Evolutionary conservation across 64 coral and sea anemone species (phyloP).

Genomic region (Astreopora myriophthalma): DNA sequence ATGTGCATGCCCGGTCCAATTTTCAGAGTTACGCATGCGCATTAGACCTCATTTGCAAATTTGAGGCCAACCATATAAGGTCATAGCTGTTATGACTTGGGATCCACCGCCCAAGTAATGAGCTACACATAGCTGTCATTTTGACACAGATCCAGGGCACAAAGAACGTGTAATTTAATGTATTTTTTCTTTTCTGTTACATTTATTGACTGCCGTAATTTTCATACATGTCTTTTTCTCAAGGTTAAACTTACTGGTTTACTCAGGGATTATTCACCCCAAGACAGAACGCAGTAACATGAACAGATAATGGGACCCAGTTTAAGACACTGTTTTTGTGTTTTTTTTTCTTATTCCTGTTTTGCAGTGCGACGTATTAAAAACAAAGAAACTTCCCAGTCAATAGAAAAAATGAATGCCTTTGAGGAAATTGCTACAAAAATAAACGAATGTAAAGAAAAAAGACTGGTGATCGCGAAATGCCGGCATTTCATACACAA

Average conservation of each 20-base stretch:
- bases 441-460: neutral
- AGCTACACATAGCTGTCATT: no score
- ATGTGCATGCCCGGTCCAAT: no score
- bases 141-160: no score
- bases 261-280: neutral
- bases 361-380: neutral
- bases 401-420: neutral
- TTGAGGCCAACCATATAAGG: no score
- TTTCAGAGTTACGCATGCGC: no score
- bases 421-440: neutral
- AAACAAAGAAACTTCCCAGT: neutral
- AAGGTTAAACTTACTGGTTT: neutral
- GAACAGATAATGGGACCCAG: neutral
- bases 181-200: neutral
- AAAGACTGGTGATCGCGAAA: neutral
- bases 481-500: neutral
- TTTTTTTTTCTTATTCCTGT: no score
- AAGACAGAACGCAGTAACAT: conserved; percentile 13
- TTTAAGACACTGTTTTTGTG: neutral
- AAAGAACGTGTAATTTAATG: no score
- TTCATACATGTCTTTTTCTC: no score
- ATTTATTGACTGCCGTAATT: neutral
- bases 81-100: no score
- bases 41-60: no score
- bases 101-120: no score